Base-by-base conservation (phyloP, 2,888 invertebrate species). In the Rhyacophila evoluta region DNA sequence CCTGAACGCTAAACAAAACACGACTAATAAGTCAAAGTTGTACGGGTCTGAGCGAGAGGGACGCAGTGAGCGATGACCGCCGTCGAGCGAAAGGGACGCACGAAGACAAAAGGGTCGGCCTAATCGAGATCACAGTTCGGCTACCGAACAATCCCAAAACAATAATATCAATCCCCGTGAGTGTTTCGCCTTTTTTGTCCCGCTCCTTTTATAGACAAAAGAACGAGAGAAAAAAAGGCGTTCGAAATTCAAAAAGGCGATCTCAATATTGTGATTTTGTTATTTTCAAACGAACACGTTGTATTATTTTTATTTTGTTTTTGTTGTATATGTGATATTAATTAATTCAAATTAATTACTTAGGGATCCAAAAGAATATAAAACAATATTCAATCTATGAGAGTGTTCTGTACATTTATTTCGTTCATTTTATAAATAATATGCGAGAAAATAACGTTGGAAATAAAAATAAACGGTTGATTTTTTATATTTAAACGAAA, bases 71-170 rank as follows among this genome's bases (percentile, higher is more conserved):
- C 19, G 19, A 55, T 55, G 55, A 55, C 19, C 55, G 19, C 15
- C 15, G 55, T 1, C 10, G 19, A 19, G 55, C 15, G 15, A 19
- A 55, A 19, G 55, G 19, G 55, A 55, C 19, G 55, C 19, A 15
- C 55, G 19, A 10, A 15, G 55, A 19, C 19, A 55, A 19, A 55
- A 55, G 55, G 55, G 55, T 55, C 55, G 55, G 55, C 55, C 55
- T 55, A 55, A 55, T 55, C 55, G 55, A 55, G 55, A 55, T 55
- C 55, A 55, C 55, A 55, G 55, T 19, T 55, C 55, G 55, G 55
- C 55, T 25, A 55, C 55, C 55, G 55, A 19, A 55, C 55, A 55
- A 55, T 55, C 55, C 55, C 55, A 55, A 55, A 55, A 55, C 55
- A 55, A 55, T 55, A 55, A 55, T 55, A 55, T 55, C 55, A 55